phyloP scores from a whole-genome alignment of 2,113 vertebrate species.

The Gopherus evgoodei region DNA sequence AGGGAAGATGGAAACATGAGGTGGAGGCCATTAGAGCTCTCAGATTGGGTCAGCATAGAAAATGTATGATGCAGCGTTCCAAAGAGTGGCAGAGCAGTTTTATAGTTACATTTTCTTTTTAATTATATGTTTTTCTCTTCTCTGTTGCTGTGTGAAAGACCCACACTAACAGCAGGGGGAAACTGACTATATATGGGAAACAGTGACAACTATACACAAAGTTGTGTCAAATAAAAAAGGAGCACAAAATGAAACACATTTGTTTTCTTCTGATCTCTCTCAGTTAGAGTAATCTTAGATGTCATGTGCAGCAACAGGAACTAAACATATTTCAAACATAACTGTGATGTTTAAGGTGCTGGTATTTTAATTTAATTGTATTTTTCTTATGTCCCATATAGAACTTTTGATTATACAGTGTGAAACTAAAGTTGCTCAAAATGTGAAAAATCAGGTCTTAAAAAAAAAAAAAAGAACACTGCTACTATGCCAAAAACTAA shows the following conservation, averaged over 20 bases:
- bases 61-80: accelerated
- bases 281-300: neutral
- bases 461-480: neutral
- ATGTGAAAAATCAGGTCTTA: neutral
- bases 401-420: neutral
- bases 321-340: neutral
- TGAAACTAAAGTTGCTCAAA: neutral
- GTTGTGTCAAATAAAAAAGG: neutral
- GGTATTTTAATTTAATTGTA: neutral
- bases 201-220: constrained; percentile 17
- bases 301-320: neutral
- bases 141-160: constrained; percentile 5
- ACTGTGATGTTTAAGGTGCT: neutral
- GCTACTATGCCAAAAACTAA: neutral
- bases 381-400: neutral
- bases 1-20: neutral
- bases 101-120: neutral
- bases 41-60: neutral
- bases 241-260: neutral
- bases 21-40: neutral
- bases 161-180: constrained; percentile 43
- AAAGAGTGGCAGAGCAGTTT: neutral
- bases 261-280: neutral
- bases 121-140: neutral
- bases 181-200: neutral